Evolutionary conservation across 2,797 vertebrate genomes (phyloP).

Genomic region (Arnoldichthys spilopterus): DNA sequence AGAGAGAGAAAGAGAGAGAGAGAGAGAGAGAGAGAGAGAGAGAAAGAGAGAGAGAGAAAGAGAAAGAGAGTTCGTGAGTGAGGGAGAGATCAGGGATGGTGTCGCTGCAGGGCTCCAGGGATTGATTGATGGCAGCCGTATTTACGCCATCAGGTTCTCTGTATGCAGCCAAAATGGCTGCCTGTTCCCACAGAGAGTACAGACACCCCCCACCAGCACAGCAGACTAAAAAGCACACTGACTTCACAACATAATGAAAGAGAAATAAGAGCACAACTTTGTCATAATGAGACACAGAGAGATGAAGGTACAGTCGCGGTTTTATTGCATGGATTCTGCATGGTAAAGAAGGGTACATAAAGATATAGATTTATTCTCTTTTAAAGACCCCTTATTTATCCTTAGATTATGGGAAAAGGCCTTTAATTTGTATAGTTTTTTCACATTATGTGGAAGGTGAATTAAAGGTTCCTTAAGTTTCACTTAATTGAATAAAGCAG

Average conservation of each 20-base stretch:
- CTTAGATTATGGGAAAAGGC: background rate
- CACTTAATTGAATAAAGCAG: background rate
- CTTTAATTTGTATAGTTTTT: background rate
- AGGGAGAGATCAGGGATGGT: constrained; percentile 62
- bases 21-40: constrained; percentile 53
- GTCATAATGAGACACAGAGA: constrained; percentile 47
- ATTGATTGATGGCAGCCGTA: constrained; percentile 75
- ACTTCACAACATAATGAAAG: constrained; percentile 59
- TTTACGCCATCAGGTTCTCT: constrained; percentile 73
- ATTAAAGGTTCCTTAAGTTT: too few relatives aligned
- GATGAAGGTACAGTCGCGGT: constrained; percentile 30
- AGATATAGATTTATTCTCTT: background rate
- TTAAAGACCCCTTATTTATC: background rate
- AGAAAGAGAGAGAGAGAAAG: constrained; percentile 43
- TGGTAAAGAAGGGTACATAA: background rate
- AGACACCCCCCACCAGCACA: constrained; percentile 57
- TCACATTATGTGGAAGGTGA: background rate
- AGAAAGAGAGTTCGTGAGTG: constrained; percentile 40
- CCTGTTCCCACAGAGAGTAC: constrained; percentile 73
- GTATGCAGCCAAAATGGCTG: constrained; percentile 77
- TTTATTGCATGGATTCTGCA: constrained; percentile 17
- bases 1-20: constrained; percentile 36
- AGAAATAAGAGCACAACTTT: constrained; percentile 54
- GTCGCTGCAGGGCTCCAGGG: constrained; percentile 65
- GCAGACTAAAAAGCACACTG: constrained; percentile 61